These are phyloP conservation scores for Callionymus lyra DNA, from an alignment of 2,113 vertebrate species.

Conservation along the genomic window DNA sequence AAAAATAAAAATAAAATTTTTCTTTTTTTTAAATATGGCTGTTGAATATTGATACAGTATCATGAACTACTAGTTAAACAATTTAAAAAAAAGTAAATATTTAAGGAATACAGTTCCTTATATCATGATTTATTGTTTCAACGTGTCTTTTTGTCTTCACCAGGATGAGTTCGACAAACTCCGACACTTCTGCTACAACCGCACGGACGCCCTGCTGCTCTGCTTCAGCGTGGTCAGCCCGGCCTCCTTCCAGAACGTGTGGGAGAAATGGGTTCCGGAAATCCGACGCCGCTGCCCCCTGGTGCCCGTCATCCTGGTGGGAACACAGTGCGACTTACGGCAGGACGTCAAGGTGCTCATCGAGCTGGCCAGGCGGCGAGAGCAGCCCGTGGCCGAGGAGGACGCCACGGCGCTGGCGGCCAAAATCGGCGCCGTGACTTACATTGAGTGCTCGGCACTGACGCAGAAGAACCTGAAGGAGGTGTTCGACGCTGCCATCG, in stretches of 20 bases:
- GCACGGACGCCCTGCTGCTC: conserved; percentile 70
- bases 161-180: conserved; percentile 80
- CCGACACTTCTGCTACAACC: conserved; percentile 76
- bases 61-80: too few species aligned
- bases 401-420: conserved; percentile 64
- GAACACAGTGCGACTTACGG: conserved; percentile 76
- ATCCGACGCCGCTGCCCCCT: conserved; percentile 70
- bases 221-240: conserved; percentile 82
- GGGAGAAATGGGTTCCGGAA: conserved; percentile 76
- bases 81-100: too few species aligned
- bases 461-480: conserved; percentile 81
- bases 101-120: too few species aligned
- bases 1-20: too few species aligned
- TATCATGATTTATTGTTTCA: not conserved
- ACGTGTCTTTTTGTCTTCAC: conserved; percentile 3
- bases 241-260: conserved; percentile 74
- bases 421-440: conserved; percentile 67
- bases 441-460: conserved; percentile 76
- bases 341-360: conserved; percentile 75
- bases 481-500: conserved; percentile 76
- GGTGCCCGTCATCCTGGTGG: conserved; percentile 70
- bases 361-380: conserved; percentile 63
- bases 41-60: too few species aligned
- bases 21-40: too few species aligned
- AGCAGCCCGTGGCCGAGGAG: conserved; percentile 61